Evolutionary conservation across 2,888 invertebrate genomes (phyloP).

Genomic region (Monoplex corrugatus): DNA sequence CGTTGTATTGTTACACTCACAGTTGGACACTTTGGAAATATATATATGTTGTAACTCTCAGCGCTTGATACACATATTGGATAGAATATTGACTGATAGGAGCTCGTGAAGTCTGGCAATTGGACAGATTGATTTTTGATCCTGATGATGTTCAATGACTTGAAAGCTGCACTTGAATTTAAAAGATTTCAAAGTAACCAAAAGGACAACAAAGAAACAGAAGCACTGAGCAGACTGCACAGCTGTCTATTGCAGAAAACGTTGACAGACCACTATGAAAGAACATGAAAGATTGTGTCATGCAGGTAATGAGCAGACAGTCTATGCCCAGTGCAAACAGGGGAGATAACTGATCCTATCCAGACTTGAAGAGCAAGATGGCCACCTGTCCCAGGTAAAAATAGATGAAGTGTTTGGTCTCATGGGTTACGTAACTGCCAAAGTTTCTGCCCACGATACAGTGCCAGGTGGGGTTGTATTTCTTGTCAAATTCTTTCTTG

Average conservation of each 20-base stretch:
- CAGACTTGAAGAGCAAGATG: conserved; percentile 98
- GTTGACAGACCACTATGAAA: neutral
- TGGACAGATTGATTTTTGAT: too few relatives aligned
- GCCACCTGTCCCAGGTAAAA: conserved; percentile 99
- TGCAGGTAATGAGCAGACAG: neutral
- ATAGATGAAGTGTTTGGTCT: conserved; percentile 99
- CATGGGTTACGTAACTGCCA: conserved; percentile 89
- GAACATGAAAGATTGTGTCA: neutral
- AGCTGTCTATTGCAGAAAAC: neutral
- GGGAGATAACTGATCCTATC: conserved; percentile 83
- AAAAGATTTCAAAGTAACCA: too few relatives aligned
- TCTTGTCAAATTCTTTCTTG: conserved; percentile 99
- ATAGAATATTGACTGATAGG: too few relatives aligned
- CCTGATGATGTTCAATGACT: too few relatives aligned
- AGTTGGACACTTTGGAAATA: too few relatives aligned
- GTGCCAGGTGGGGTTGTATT: conserved; percentile 99
- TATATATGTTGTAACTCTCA: too few relatives aligned
- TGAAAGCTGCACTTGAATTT: too few relatives aligned
- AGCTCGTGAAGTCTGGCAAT: too few relatives aligned
- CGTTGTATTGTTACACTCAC: too few relatives aligned
- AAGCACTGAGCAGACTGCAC: too few relatives aligned
- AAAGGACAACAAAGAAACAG: too few relatives aligned
- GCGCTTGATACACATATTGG: too few relatives aligned
- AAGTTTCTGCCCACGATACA: conserved; percentile 99
- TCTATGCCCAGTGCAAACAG: conserved; percentile 8